Conservation (phyloP, 2,113 vertebrate genomes). For the Callithrix jacchus region DNA sequence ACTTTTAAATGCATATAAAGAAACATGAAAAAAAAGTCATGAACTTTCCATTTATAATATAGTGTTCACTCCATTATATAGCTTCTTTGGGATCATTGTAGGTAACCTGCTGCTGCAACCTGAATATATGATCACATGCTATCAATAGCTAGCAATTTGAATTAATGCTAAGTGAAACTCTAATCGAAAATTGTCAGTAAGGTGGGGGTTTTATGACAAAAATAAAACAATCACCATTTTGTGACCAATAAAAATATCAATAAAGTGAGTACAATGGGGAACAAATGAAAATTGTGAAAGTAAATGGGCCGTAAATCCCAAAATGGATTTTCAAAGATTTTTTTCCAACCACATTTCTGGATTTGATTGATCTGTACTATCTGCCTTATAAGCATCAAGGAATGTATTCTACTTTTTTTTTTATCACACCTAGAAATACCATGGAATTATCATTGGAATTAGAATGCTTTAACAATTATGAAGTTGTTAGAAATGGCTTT, state of each 20-base stretch:
- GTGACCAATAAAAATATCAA: slow-evolving; percentile 20
- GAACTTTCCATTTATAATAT: neutral
- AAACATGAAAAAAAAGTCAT: neutral
- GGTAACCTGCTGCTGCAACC: neutral
- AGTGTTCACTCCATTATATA: neutral
- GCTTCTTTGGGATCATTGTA: neutral
- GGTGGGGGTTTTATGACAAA: neutral
- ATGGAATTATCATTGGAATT: neutral
- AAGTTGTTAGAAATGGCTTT: neutral
- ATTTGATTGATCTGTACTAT: slow-evolving; percentile 4
- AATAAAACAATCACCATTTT: slow-evolving; percentile 3
- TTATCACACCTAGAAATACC: neutral
- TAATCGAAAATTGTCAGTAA: neutral
- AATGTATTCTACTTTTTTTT: slow-evolving; percentile 8
- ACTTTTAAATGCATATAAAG: neutral
- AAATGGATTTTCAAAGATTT: slow-evolving; percentile 23
- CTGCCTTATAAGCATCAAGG: neutral
- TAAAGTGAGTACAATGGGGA: neutral
- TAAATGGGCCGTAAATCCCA: slow-evolving; percentile 9
- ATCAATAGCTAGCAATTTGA: neutral
- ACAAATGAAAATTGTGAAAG: slow-evolving; percentile 28
- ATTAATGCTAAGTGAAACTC: slow-evolving; percentile 19
- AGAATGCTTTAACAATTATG: neutral
- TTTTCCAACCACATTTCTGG: neutral
- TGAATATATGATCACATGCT: neutral